Conservation (phyloP, 2,113 vertebrate genomes). For the Tragulus kanchil region DNA sequence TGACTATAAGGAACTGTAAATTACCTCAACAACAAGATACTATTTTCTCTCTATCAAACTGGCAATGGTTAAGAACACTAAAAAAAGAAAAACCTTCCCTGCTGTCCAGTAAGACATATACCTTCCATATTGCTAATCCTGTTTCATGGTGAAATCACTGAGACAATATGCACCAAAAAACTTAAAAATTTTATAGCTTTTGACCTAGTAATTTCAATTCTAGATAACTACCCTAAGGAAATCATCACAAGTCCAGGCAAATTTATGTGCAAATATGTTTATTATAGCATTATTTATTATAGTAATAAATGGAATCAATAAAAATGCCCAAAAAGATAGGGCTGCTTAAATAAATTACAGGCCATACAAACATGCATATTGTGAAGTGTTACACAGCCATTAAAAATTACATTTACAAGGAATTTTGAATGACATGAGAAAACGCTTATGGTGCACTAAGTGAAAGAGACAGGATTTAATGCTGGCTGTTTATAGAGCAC, state of each 20-base stretch:
- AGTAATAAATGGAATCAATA: slow-evolving; percentile 76
- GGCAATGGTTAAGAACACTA: slow-evolving; percentile 36
- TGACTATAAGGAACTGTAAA: slow-evolving; percentile 14
- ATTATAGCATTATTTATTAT: slow-evolving; percentile 75
- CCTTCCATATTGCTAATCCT: slow-evolving; percentile 35
- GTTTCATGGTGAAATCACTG: slow-evolving; percentile 21
- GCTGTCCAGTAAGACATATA: background rate
- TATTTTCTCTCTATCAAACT: slow-evolving; percentile 31
- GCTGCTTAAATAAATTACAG: slow-evolving; percentile 63
- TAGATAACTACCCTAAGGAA: slow-evolving; percentile 63
- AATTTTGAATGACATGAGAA: slow-evolving; percentile 34
- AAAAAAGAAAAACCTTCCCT: background rate
- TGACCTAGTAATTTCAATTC: slow-evolving; percentile 66
- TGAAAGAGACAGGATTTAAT: background rate
- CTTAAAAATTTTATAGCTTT: slow-evolving; percentile 63
- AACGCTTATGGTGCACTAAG: slow-evolving; percentile 36
- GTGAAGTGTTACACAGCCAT: slow-evolving; percentile 20
- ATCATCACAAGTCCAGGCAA: slow-evolving; percentile 66
- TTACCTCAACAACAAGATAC: background rate
- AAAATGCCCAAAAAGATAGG: slow-evolving; percentile 40
- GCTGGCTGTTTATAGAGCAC: slow-evolving; percentile 18
- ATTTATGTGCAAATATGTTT: slow-evolving; percentile 77
- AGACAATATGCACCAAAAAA: slow-evolving; percentile 44
- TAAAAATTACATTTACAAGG: slow-evolving; percentile 59
- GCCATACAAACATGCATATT: slow-evolving; percentile 1